Percentiles rank a stretch among this genome's conserved stretches.
phyloP scores from a whole-genome alignment of 2,113 vertebrate genomes.

The Neodontobutis hainanensis region DNA sequence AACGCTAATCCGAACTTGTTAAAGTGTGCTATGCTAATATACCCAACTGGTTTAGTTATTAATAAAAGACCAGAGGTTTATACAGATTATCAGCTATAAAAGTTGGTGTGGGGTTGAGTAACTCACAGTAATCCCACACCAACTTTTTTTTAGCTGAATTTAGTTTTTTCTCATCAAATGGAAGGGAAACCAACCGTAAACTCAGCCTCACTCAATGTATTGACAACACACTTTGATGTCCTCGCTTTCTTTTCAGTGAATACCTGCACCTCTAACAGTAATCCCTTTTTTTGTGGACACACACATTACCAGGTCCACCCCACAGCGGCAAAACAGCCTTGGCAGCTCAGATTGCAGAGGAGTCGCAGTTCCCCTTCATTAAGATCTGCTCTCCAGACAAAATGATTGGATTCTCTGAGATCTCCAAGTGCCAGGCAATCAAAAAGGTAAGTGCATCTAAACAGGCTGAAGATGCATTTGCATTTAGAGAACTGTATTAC shows the following conservation, averaged over 20 bases:
- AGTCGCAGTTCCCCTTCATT: constrained; percentile 97
- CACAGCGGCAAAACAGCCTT: constrained; percentile 95
- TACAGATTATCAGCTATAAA: too few species aligned
- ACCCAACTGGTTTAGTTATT: too few species aligned
- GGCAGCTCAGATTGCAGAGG: constrained; percentile 94
- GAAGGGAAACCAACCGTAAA: neutral
- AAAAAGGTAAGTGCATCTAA: constrained; percentile 85
- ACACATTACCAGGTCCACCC: constrained; percentile 83
- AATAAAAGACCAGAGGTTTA: too few species aligned
- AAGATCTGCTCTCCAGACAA: constrained; percentile 99
- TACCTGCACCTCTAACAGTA: neutral
- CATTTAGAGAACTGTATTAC: neutral
- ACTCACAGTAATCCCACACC: too few species aligned
- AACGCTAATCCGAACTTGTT: too few species aligned
- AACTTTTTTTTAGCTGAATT: too few species aligned
- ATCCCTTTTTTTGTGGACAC: neutral
- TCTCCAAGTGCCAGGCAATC: constrained; percentile 97
- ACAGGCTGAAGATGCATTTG: neutral
- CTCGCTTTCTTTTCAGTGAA: neutral
- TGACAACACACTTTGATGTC: neutral
- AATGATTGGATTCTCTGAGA: constrained; percentile 97
- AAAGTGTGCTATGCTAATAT: too few species aligned
- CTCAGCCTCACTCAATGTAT: neutral
- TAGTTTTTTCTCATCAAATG: too few species aligned
- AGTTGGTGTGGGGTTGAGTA: too few species aligned